Conservation (phyloP, 2,113 vertebrate genomes). For the Anarhynchus alexandrinus region DNA sequence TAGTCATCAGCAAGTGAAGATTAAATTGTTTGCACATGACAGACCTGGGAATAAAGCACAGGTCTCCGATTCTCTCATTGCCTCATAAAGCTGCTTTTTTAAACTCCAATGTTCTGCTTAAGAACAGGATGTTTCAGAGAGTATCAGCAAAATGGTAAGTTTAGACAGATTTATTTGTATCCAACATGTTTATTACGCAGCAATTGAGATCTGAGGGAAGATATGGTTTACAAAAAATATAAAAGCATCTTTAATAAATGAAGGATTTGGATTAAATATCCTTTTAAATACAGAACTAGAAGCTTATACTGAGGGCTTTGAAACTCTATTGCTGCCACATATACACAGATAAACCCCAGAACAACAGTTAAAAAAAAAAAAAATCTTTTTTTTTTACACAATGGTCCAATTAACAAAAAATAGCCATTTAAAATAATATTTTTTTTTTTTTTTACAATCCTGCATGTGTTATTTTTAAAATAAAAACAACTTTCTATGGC, state of each 20-base stretch:
- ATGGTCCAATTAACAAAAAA: background rate
- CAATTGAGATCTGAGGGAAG: background rate
- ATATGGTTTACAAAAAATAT: background rate
- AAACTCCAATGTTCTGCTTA: background rate
- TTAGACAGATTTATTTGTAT: conserved; percentile 47
- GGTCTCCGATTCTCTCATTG: background rate
- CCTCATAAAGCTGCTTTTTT: background rate
- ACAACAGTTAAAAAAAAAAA: background rate
- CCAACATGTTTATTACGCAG: background rate
- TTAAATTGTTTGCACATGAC: background rate
- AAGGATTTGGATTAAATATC: conserved; percentile 1
- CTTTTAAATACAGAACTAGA: background rate
- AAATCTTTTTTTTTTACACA: too few species aligned
- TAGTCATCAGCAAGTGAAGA: background rate
- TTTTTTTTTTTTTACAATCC: background rate
- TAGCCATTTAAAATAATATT: background rate
- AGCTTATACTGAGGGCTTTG: background rate
- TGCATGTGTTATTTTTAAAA: background rate
- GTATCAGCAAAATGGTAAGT: background rate
- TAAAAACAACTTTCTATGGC: background rate
- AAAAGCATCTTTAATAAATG: conserved; percentile 4
- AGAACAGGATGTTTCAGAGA: conserved; percentile 24
- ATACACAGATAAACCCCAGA: background rate
- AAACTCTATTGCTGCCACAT: background rate
- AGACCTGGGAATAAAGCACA: background rate